phyloP scores from a whole-genome alignment of 2,888 invertebrate genomes.

The Drosophila multiciliata region DNA sequence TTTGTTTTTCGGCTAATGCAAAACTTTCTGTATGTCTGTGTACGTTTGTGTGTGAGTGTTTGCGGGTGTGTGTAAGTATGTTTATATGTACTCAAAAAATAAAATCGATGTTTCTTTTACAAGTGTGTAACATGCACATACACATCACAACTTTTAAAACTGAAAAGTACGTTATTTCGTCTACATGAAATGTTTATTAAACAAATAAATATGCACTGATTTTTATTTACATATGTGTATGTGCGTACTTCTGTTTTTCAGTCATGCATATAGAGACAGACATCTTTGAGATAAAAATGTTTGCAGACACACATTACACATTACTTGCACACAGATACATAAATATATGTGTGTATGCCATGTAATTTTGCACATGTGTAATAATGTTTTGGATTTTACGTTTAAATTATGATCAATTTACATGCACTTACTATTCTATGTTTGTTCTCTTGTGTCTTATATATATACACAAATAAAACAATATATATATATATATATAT shows the following conservation, averaged over 20 bases:
- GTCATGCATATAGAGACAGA: background rate
- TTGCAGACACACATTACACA: slow-evolving; percentile 8
- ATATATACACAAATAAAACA: slow-evolving; percentile 5
- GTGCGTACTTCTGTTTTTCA: slow-evolving; percentile 9
- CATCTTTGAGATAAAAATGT: slow-evolving; percentile 12
- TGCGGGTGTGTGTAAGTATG: background rate
- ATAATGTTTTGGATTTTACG: background rate
- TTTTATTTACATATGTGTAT: background rate
- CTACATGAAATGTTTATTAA: background rate
- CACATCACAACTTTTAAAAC: background rate
- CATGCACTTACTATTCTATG: background rate
- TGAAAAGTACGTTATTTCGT: background rate
- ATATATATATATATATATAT: slow-evolving; percentile 9
- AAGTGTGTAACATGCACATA: background rate
- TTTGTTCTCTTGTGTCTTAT: background rate
- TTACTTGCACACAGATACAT: slow-evolving; percentile 9
- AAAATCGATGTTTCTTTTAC: slow-evolving; percentile 14
- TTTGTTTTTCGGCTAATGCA: slow-evolving; percentile 8
- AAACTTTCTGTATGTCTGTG: background rate
- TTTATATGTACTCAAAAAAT: slow-evolving; percentile 8
- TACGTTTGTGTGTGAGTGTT: background rate
- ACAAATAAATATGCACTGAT: background rate
- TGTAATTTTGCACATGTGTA: slow-evolving; percentile 1
- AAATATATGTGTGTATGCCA: slow-evolving; percentile 1
- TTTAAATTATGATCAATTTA: background rate